A percentile compares a stretch with the other conserved stretches of the same genome.
Evolutionary conservation across 2,797 vertebrate genomes (phyloP).

Genomic region (Melanotaenia parkinsoni): DNA sequence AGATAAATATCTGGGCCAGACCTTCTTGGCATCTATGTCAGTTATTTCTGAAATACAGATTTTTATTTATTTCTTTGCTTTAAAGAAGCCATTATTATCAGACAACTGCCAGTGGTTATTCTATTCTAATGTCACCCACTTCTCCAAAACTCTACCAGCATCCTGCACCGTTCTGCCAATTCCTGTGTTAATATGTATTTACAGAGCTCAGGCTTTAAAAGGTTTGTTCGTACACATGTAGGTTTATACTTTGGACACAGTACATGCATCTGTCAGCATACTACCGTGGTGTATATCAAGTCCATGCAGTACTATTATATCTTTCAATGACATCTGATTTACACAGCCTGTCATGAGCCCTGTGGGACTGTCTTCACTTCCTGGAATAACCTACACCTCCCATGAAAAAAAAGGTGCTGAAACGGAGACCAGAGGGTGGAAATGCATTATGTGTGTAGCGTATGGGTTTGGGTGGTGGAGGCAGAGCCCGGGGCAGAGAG

Average conservation of each 20-base stretch:
- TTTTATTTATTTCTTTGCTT: neutral
- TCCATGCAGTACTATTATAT: conserved; percentile 74
- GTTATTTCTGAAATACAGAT: neutral
- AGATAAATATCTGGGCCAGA: neutral
- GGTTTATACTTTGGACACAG: conserved; percentile 3
- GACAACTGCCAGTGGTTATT: neutral
- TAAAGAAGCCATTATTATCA: neutral
- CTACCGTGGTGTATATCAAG: conserved; percentile 61
- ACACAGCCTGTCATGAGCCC: conserved; percentile 72
- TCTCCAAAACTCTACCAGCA: neutral
- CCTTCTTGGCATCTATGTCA: neutral
- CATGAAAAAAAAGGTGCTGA: conserved; percentile 48
- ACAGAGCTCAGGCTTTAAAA: neutral
- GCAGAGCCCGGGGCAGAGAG: conserved; percentile 40
- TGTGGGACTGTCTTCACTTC: conserved; percentile 68
- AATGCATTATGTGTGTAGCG: conserved; percentile 26
- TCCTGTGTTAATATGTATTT: neutral
- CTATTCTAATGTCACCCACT: neutral
- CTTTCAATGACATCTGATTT: conserved; percentile 78
- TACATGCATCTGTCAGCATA: conserved; percentile 66
- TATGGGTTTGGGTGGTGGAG: conserved; percentile 25
- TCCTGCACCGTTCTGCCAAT: neutral
- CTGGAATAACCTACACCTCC: conserved; percentile 70
- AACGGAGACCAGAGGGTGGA: conserved; percentile 56
- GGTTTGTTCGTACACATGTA: conserved; percentile 19